Conservation (phyloP, 2,113 vertebrate genomes). For the Oncorhynchus nerka region DNA sequence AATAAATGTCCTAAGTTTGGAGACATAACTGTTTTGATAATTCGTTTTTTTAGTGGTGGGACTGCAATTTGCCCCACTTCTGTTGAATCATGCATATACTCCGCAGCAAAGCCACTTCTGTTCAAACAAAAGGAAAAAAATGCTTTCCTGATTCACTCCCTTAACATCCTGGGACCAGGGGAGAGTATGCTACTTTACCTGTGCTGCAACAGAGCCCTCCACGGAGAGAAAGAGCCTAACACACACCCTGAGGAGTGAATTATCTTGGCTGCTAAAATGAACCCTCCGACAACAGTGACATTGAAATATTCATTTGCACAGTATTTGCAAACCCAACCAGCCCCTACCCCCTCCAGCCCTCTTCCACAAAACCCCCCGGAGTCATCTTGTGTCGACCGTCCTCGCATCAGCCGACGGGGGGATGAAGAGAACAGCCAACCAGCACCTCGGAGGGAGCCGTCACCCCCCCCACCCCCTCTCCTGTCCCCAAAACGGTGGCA, state of each 20-base stretch:
- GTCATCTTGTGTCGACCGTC: constrained; percentile 28
- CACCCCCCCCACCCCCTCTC: background rate
- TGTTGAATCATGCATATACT: too few species aligned
- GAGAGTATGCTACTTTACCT: too few species aligned
- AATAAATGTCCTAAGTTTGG: too few species aligned
- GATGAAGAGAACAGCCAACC: constrained; percentile 30
- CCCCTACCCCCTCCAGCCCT: background rate
- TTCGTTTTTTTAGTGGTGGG: too few species aligned
- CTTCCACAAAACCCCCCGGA: constrained; percentile 7
- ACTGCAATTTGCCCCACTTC: too few species aligned
- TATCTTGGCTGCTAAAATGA: constrained; percentile 65
- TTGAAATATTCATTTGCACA: constrained; percentile 68
- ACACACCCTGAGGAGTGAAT: constrained; percentile 57
- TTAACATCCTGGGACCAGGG: too few species aligned
- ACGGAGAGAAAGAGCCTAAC: constrained; percentile 7
- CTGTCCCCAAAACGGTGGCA: constrained; percentile 56
- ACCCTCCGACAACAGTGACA: constrained; percentile 68
- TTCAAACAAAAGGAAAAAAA: too few species aligned
- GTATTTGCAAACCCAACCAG: constrained; percentile 35
- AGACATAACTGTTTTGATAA: too few species aligned
- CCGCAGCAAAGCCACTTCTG: too few species aligned
- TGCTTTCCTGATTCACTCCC: too few species aligned
- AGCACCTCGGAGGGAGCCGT: constrained; percentile 7
- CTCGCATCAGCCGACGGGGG: constrained; percentile 42
- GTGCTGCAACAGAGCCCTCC: too few species aligned